These are phyloP conservation scores for Triplophysa rosa DNA, from an alignment of 2,113 vertebrate species.

Conservation along the genomic window DNA sequence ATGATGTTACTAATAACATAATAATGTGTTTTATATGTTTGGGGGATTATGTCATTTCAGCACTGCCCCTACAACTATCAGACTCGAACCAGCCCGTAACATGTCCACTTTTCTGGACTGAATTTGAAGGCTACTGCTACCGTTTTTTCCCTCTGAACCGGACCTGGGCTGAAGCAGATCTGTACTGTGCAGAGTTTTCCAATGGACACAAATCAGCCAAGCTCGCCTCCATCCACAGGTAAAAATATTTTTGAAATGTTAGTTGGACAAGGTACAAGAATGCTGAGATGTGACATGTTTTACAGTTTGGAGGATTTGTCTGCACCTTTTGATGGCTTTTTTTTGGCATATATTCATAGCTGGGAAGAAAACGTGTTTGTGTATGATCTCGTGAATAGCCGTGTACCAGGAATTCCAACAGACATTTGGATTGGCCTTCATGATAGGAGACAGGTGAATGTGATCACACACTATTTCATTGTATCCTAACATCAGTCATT, in stretches of 20 bases:
- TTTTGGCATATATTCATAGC: conserved; percentile 56
- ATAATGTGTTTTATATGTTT: neutral
- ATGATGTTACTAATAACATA: neutral
- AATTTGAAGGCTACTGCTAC: conserved; percentile 79
- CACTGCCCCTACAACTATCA: conserved; percentile 65
- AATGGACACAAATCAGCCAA: conserved; percentile 78
- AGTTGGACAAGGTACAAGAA: neutral
- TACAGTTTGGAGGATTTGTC: neutral
- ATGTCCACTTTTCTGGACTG: conserved; percentile 82
- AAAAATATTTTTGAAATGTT: neutral
- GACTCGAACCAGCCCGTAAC: conserved; percentile 67
- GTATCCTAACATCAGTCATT: neutral
- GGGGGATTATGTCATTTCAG: conserved; percentile 41
- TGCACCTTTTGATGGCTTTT: neutral
- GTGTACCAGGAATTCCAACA: conserved; percentile 77
- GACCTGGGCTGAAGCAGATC: conserved; percentile 78
- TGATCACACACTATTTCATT: too few relatives aligned
- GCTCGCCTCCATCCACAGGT: conserved; percentile 82
- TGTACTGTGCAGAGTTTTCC: conserved; percentile 80
- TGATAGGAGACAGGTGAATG: conserved; percentile 77
- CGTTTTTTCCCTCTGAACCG: conserved; percentile 80
- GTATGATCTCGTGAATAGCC: conserved; percentile 82
- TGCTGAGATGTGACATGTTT: neutral
- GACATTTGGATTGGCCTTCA: conserved; percentile 81
- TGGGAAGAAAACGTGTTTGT: conserved; percentile 84